These are phyloP conservation scores for Protaetia brevitarsis DNA, from an alignment of 1,140 invertebrate genomes.

Conservation along the genomic window DNA sequence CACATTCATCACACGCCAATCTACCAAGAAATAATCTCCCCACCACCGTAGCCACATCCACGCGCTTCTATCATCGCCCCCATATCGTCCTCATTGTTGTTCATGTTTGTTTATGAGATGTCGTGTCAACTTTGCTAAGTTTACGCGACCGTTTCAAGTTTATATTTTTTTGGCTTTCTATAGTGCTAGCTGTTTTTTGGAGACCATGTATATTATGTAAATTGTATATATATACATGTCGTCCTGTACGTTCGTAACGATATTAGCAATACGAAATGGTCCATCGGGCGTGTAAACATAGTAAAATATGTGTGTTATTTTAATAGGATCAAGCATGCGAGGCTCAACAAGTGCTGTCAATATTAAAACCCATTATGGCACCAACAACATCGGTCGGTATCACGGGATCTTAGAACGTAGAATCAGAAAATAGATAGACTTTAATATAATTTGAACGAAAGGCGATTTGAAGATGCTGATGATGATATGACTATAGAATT, in stretches of 20 bases:
- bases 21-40: background rate
- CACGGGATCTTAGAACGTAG: conserved; percentile 21
- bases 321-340: conserved; percentile 46
- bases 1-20: background rate
- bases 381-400: conserved; percentile 44
- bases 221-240: background rate
- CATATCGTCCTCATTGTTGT: background rate
- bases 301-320: conserved; percentile 36
- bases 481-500: background rate
- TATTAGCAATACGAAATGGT: background rate
- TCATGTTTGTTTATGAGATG: conserved; percentile 18
- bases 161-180: background rate
- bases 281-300: conserved; percentile 28
- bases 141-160: conserved; percentile 22
- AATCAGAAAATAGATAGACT: conserved; percentile 20
- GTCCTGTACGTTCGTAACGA: too few relatives aligned
- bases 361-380: conserved; percentile 42
- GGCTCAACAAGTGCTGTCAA: conserved; percentile 45
- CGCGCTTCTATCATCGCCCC: too few relatives aligned
- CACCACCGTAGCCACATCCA: background rate
- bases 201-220: background rate
- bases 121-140: conserved; percentile 24
- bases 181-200: conserved; percentile 1
- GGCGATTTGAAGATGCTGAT: conserved; percentile 14
- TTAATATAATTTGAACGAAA: conserved; percentile 16